Evolutionary conservation across 2,888 invertebrate species (phyloP).

Genomic region (Phyllotreta striolata): DNA sequence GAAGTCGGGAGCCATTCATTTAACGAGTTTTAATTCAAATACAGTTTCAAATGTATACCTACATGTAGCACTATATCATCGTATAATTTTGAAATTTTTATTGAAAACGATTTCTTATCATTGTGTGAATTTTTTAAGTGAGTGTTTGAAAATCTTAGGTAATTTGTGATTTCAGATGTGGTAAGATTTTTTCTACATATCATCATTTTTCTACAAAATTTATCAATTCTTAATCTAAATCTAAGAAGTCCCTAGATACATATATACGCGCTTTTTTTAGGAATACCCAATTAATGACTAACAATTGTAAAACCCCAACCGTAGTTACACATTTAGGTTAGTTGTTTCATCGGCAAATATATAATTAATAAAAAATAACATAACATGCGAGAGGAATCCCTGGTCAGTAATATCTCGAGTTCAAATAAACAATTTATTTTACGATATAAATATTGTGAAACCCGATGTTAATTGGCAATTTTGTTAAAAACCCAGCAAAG

Average conservation of each 20-base stretch:
- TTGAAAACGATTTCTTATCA: too few species aligned
- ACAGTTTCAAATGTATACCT: conserved; percentile 1
- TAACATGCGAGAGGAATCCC: conserved; percentile 2
- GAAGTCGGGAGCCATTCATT: conserved; percentile 1
- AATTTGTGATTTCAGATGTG: too few species aligned
- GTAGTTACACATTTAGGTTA: background rate
- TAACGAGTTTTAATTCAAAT: conserved; percentile 8
- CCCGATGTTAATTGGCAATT: conserved; percentile 2
- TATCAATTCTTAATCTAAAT: too few species aligned
- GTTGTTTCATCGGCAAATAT: background rate
- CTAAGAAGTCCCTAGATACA: too few species aligned
- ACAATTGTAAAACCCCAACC: too few species aligned
- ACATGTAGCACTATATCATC: background rate
- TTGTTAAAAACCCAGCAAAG: conserved; percentile 1
- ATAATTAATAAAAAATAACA: background rate
- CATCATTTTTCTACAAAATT: too few species aligned
- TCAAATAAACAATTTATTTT: conserved; percentile 16
- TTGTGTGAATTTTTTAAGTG: too few species aligned
- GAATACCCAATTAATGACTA: too few species aligned
- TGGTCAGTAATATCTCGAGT: conserved; percentile 1
- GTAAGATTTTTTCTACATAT: too few species aligned
- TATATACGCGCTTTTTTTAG: too few species aligned
- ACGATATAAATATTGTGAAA: conserved; percentile 13
- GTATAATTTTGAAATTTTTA: too few species aligned
- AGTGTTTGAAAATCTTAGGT: too few species aligned